Evolutionary conservation across 2,888 invertebrate genomes (phyloP), one percentile per base, ranked within the genome.

Genomic region (Fissipunctia ypsillon): DNA sequence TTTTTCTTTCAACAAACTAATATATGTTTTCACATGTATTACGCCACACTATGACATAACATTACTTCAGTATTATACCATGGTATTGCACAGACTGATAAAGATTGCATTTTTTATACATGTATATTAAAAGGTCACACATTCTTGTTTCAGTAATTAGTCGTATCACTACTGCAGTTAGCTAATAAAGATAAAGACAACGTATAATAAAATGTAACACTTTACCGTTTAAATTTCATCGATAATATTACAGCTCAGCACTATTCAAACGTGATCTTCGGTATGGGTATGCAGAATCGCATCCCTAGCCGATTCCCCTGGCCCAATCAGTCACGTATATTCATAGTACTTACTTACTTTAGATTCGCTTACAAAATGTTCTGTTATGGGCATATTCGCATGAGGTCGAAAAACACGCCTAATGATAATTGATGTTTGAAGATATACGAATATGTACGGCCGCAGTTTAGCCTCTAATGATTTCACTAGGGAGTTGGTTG

Each of bases 221-320:
- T 2, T 12, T 12, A 35, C 25, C 7, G 10, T 28, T 56, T 43
- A 14, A 38, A 45, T 35, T 19, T 54, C 80, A 84, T 90, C 88
- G 89, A 90, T 87, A 87, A 57, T 60, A 63, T 35, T 54, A 45
- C 38, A 61, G 64, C 69, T 59, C 90, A 80, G 76, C 92, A 87
- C 91, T 92, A 89, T 60, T 48, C 76, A 76, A 85, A 90, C 90
- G 89, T 91, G 92, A 91, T 93, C 93, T 93, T 92, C 87, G 86
- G 87, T 91, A 94, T 93, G 93, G 85, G 87, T 91, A 94, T 94
- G 93, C 92, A 93, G 90, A 93, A 92, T 91, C 90, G 90, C 88
- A 90, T 90, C 91, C 90, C 90, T 85, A 88, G 88, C 85, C 81
- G 86, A 83, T 85, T 87, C 86, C 78, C 84, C 85, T 85, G 88